These are phyloP conservation scores for Saccostrea cuccullata DNA, from an alignment of 1,140 invertebrate species.

Conservation along the genomic window DNA sequence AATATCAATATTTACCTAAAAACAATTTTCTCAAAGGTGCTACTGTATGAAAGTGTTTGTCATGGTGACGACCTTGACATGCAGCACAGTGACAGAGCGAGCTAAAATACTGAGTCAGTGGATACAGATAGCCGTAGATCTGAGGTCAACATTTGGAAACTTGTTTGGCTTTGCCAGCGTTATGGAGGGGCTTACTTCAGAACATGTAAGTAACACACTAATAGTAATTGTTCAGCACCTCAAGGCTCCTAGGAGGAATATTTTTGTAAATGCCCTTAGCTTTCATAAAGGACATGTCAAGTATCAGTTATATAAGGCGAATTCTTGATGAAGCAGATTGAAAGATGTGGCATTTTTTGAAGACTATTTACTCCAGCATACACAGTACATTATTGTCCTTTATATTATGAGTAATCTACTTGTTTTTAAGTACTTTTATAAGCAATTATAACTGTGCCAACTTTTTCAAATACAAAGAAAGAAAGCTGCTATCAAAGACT, in stretches of 20 bases:
- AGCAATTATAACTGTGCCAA: too few species aligned
- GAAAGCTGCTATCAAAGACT: too few species aligned
- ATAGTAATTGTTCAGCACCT: background rate
- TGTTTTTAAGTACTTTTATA: too few species aligned
- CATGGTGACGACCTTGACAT: slow-evolving; percentile 91
- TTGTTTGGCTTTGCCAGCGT: slow-evolving; percentile 93
- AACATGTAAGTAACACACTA: slow-evolving; percentile 83
- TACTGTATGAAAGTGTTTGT: slow-evolving; percentile 92
- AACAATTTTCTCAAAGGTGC: slow-evolving; percentile 80
- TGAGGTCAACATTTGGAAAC: slow-evolving; percentile 93
- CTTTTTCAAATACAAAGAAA: too few species aligned
- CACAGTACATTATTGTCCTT: too few species aligned
- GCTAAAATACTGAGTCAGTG: slow-evolving; percentile 93
- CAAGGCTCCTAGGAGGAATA: background rate
- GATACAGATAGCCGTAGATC: slow-evolving; percentile 94
- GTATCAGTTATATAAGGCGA: too few species aligned
- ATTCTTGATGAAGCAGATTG: too few species aligned
- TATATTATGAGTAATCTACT: too few species aligned
- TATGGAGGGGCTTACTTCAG: slow-evolving; percentile 92
- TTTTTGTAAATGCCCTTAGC: background rate
- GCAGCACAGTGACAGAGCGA: slow-evolving; percentile 85
- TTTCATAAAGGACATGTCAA: too few species aligned
- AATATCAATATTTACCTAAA: too few species aligned
- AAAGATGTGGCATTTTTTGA: too few species aligned
- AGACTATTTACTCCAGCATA: too few species aligned